phyloP scores from a whole-genome alignment of 2,888 invertebrate species.

The Drosophila pegasa region DNA sequence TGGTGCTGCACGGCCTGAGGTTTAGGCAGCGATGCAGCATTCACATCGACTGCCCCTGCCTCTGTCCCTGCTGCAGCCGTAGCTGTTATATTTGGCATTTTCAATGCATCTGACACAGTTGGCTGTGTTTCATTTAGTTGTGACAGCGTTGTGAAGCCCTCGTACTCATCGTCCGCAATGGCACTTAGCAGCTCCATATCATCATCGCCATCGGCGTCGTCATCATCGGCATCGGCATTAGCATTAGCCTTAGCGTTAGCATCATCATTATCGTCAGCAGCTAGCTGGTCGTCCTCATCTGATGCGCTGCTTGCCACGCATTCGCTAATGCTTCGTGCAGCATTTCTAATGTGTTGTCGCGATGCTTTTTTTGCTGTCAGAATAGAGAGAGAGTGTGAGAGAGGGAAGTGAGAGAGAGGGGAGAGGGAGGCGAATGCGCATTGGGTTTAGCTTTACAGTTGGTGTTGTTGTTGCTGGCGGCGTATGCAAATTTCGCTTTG shows the following conservation, averaged over 20 bases:
- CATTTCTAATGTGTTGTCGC: conserved; percentile 69
- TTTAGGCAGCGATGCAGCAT: conserved; percentile 47
- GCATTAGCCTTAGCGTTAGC: conserved; percentile 38
- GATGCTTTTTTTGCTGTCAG: conserved; percentile 52
- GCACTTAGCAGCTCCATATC: conserved; percentile 71
- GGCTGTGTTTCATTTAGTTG: conserved; percentile 84
- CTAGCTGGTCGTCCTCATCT: conserved; percentile 43
- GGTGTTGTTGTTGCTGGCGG: conserved; percentile 39
- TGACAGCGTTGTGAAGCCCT: conserved; percentile 83
- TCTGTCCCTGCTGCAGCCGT: conserved; percentile 18
- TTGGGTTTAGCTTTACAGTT: no score
- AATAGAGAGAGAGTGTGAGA: no score
- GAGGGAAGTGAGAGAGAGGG: no score
- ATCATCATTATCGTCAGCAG: conserved; percentile 21
- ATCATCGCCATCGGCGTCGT: conserved; percentile 46
- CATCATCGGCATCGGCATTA: conserved; percentile 45
- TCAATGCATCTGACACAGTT: conserved; percentile 62
- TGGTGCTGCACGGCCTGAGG: conserved; percentile 59
- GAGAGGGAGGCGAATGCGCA: no score
- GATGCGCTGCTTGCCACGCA: conserved; percentile 70
- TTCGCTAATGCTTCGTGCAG: conserved; percentile 82
- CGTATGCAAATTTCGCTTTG: conserved; percentile 63
- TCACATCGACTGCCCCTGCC: conserved; percentile 12
- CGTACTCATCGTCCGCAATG: conserved; percentile 74
- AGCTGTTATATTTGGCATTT: conserved; percentile 67